Evolutionary conservation across 1,140 invertebrate species (phyloP), one percentile per base, ranked within the genome.

Genomic region (Lucilia sericata): DNA sequence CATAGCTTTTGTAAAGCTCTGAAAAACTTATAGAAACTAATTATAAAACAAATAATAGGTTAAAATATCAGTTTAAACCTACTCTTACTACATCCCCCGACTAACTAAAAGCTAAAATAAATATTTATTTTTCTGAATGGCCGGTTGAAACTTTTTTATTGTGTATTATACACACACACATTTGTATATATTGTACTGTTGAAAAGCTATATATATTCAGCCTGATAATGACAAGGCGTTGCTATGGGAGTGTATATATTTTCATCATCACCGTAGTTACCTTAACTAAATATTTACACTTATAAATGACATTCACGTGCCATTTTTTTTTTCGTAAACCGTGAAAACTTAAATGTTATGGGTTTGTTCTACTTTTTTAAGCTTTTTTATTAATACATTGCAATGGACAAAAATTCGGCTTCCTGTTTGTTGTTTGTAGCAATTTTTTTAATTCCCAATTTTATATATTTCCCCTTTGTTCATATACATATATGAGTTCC

Each of bases 221-320:
- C 42, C 42, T 55, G 51, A n/a, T 21, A 70, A 70, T 70, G 42
- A 42, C 42, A 42, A 42, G 42, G 42, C 42, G 19, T 70, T 70
- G 9, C 17, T 3, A 70, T 70, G 65, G 65, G 65, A 10, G 65
- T 21, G 65, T 21, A 21, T 70, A 70, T 70, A 14, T 25, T 70
- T 70, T 70, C 17, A 55, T 55, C 17, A 7, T 42, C 55, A 30
- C 25, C 25, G n/a, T 60, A 60, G 55, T 70, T 70, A 70, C 65
- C 65, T 70, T 70, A 70, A 70, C 65, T 70, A 70, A 70, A 70
- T 70, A 70, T 70, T 70, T 70, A 25, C 65, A 21, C 65, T 70
- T 70, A 70, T 70, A 70, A 70, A 70, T 70, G 65, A 70, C 65
- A 70, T 70, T 70, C 65, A 70, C 65, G 65, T 70, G 65, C 65